A percentile compares a stretch with the other conserved stretches of the same genome.
Evolutionary conservation across 2,888 invertebrate genomes (phyloP).

Genomic region (Pyrrhia umbra): DNA sequence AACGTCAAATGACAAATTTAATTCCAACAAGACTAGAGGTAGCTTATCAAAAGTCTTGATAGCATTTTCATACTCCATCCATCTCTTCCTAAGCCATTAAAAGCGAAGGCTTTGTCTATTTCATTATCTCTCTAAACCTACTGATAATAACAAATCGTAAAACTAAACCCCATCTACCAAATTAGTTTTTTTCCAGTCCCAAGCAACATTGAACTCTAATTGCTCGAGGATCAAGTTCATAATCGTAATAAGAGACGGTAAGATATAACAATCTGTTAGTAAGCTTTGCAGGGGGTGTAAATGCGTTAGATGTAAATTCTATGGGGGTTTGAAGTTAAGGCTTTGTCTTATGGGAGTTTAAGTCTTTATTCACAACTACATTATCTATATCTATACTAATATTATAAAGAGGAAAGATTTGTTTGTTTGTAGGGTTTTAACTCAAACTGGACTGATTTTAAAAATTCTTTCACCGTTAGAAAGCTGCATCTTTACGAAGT

Average conservation of each 20-base stretch:
- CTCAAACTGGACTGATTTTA: no score
- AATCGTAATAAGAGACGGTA: not conserved
- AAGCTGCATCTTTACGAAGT: no score
- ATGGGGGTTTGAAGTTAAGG: slow-evolving; percentile 20
- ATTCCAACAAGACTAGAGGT: no score
- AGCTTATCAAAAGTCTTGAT: not conserved
- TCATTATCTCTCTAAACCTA: slow-evolving; percentile 14
- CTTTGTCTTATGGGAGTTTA: slow-evolving; percentile 14
- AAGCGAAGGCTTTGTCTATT: slow-evolving; percentile 11
- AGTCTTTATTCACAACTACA: not conserved
- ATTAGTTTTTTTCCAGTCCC: slow-evolving; percentile 5
- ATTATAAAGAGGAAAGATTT: no score
- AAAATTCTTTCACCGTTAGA: no score
- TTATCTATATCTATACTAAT: no score
- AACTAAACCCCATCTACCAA: slow-evolving; percentile 21
- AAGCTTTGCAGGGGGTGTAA: slow-evolving; percentile 3
- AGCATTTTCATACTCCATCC: not conserved
- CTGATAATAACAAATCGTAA: slow-evolving; percentile 39
- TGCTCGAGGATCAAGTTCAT: fast-evolving
- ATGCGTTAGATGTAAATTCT: slow-evolving; percentile 14
- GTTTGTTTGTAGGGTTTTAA: not conserved
- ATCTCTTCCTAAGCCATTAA: not conserved
- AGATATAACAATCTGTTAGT: slow-evolving; percentile 32
- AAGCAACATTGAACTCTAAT: slow-evolving; percentile 3
- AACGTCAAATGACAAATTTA: no score